Evolutionary conservation across 2,113 vertebrate genomes (phyloP), one percentile per base, ranked within the genome.

Genomic region (Pseudolaguvia tuberculata): DNA sequence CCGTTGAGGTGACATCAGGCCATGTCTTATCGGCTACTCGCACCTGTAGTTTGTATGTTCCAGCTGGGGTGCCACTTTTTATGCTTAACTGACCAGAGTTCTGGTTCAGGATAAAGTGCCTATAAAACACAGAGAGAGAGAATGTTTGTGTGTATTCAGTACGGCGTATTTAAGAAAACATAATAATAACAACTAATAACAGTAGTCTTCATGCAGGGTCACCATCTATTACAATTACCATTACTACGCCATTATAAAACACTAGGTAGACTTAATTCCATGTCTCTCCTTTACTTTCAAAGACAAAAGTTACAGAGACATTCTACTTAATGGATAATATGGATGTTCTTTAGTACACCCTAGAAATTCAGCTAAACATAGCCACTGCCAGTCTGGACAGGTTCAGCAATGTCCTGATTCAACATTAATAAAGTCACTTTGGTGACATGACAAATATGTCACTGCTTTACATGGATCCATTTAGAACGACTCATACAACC

Each of bases 1-100:
- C 88, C 0, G 88, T 92, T 5, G 93, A 95, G 83, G 89, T 87
- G 79, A 94, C 92, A 39, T 94, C 94, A 14, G 94, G 94, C 94
- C 94, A 96, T 80, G 88, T 84, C 47, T 77, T 87, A 10, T 96
- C 94, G 0, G 90, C 87, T 62, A 96, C 94, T 56, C 90, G 86
- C 14, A 96, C 92, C 87, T 86, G 89, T 70, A 94, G 77, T 23
- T 69, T 89, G 83, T 94, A 95, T 0, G 83, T 83, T 25, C 93
- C 94, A 0, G 87, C 72, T 0, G 93, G 90, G 4, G 90, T 89
- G 48, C 90, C 92, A 70, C 92, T 92, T 76, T 83, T 89, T 80
- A 95, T 78, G 72, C 86, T 93, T 80, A 96, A 87, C 86, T 91
- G 88, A 71, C 94, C 94, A 2, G 92, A 90, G 83, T 86, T 91